Evolutionary conservation across 1,140 invertebrate species (phyloP).

Genomic region (Sycophila sp.): DNA sequence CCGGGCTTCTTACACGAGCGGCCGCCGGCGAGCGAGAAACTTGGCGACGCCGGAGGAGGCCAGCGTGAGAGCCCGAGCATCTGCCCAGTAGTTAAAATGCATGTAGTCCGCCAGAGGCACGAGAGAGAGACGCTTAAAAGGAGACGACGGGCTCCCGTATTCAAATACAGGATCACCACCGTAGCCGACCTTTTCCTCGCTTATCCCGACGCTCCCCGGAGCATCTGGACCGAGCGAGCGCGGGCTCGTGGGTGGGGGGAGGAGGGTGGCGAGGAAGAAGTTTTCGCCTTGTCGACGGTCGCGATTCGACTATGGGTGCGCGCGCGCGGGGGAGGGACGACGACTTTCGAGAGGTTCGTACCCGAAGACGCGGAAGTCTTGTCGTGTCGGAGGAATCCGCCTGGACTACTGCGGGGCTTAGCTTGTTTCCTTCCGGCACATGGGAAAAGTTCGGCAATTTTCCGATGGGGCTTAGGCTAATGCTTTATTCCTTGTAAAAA

Average conservation of each 20-base stretch:
- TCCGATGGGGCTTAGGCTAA: background rate
- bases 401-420: too few relatives aligned
- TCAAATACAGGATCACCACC: conserved; percentile 68
- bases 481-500: too few relatives aligned
- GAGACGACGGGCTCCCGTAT: conserved; percentile 57
- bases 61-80: conserved; percentile 62
- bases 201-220: conserved; percentile 61
- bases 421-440: too few relatives aligned
- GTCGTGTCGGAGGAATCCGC: too few relatives aligned
- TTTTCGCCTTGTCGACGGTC: conserved; percentile 59
- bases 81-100: conserved; percentile 67
- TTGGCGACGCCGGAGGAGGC: conserved; percentile 57
- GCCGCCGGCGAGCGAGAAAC: conserved; percentile 51
- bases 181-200: conserved; percentile 59
- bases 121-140: conserved; percentile 39
- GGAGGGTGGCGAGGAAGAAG: conserved; percentile 53
- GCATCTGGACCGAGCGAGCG: conserved; percentile 41
- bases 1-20: background rate
- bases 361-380: background rate
- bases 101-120: conserved; percentile 60
- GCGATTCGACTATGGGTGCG: conserved; percentile 54
- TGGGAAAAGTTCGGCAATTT: background rate
- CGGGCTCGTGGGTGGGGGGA: background rate
- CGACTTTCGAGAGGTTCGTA: conserved; percentile 3
- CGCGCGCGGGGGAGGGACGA: background rate